Evolutionary conservation across 2,888 invertebrate genomes (phyloP).

Genomic region (Timema cristinae): DNA sequence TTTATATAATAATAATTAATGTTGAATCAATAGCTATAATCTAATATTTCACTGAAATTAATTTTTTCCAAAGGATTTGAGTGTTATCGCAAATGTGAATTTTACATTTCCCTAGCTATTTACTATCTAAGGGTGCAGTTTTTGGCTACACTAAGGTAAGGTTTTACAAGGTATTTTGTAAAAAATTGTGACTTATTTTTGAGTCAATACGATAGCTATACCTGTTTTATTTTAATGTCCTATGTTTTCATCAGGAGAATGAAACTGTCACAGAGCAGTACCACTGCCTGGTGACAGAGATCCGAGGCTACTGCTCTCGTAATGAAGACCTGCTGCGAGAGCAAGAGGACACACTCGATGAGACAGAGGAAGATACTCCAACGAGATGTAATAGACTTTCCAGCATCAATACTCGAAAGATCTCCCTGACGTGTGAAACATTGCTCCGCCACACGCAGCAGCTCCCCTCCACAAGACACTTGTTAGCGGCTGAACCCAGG

Average conservation of each 20-base stretch:
- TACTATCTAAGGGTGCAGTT: too few relatives aligned
- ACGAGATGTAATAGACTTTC: conserved; percentile 35
- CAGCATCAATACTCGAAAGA: conserved; percentile 55
- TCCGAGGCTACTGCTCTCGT: conserved; percentile 56
- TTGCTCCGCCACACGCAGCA: conserved; percentile 38
- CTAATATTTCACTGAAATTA: too few relatives aligned
- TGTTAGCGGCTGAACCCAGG: conserved; percentile 42
- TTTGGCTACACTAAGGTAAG: too few relatives aligned
- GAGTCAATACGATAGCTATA: too few relatives aligned
- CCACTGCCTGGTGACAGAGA: conserved; percentile 49
- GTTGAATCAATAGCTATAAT: too few relatives aligned
- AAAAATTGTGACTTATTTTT: too few relatives aligned
- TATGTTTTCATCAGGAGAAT: conserved; percentile 35
- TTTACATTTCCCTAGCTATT: too few relatives aligned
- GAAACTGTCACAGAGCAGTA: conserved; percentile 42
- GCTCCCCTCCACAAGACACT: conserved; percentile 35
- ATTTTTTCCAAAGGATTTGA: too few relatives aligned
- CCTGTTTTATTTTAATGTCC: too few relatives aligned
- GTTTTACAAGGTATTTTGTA: too few relatives aligned
- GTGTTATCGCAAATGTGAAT: too few relatives aligned
- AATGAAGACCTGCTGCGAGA: conserved; percentile 45
- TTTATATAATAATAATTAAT: too few relatives aligned
- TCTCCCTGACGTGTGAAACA: conserved; percentile 68
- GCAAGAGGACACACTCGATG: conserved; percentile 29
- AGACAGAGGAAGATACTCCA: conserved; percentile 32